A percentile compares a stretch with the other conserved stretches of the same genome.
Conservation (phyloP, 2,113 vertebrate genomes). For the Entomyzon cyanotis region DNA sequence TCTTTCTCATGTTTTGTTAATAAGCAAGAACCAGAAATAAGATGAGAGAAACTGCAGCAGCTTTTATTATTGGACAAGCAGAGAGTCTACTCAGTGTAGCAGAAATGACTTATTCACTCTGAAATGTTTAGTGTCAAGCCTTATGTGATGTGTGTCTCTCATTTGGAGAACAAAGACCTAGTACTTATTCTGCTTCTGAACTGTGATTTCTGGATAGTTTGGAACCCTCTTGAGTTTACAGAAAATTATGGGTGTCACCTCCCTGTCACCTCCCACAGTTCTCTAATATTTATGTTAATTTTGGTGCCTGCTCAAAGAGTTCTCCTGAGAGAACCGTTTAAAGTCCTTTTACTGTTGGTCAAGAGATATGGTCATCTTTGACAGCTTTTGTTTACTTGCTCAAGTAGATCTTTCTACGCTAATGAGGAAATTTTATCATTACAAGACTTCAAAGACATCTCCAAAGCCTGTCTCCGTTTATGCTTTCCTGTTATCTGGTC, state of each 20-base stretch:
- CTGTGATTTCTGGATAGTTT: not conserved
- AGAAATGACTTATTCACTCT: not conserved
- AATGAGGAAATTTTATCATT: not conserved
- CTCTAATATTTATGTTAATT: not conserved
- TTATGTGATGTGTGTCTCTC: not conserved
- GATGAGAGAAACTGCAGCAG: not conserved
- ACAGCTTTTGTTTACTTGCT: not conserved
- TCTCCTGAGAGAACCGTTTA: not conserved
- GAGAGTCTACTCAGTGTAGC: not conserved
- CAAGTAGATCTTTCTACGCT: not conserved
- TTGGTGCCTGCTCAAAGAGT: not conserved
- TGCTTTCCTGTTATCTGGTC: not conserved
- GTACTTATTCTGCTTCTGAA: not conserved
- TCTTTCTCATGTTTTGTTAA: not conserved
- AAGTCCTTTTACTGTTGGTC: not conserved
- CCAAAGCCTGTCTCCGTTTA: not conserved
- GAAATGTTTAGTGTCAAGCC: not conserved
- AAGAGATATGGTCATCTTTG: not conserved
- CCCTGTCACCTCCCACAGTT: not conserved
- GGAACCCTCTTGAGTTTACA: accelerated
- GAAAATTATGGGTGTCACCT: not conserved
- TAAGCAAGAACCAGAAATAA: not conserved
- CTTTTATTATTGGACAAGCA: not conserved
- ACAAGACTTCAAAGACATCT: not conserved
- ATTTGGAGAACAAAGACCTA: not conserved